Evolutionary conservation across 2,888 invertebrate genomes (phyloP), one percentile per base, ranked within the genome.

Genomic region (Phragmatobia fuliginosa): DNA sequence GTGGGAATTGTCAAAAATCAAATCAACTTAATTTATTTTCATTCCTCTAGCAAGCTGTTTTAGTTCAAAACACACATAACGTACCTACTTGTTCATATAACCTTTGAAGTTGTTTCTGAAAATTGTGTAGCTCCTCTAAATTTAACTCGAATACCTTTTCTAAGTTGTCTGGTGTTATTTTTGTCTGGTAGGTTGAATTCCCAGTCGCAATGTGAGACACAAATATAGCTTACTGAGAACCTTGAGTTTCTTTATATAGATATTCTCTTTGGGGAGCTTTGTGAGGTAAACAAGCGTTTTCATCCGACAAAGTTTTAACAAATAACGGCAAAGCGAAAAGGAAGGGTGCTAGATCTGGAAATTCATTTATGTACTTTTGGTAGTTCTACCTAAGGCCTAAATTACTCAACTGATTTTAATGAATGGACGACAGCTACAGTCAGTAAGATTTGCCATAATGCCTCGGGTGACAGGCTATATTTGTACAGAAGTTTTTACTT

Each of bases 141-240:
- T 56, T 56, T 16, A 56, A 56, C 28, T 56, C 16, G 16, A 56
- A 56, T 56, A 28, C 6, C 56, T 56, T 16, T 56, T 28, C 25
- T 52, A 14, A 52, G 25, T 52, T 56, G 52, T 28, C 25, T 32
- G 11, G n/a, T 52, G 52, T 52, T 67, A 67, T 67, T 67, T 67
- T 45, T 28, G 61, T 52, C 52, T 61, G 60, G 33, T 18, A 28
- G 52, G 36, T 62, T 11, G 10, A 67, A 67, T 67, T 67, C 67
- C 36, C 61, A 61, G 49, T 33, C 49, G 36, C 32, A 52, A 56
- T 67, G 67, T 60, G 33, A 67, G 36, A 61, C 61, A 21, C 28
- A 58, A 1, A 60, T 28, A 38, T 62, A 41, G 28, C 41, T 62
- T 62, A 62, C 25, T 36, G 62, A 14, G 62, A 25, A 52, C 14